Base-by-base conservation (phyloP, 2,888 invertebrate genomes). In the Malthinus flaveolus region DNA sequence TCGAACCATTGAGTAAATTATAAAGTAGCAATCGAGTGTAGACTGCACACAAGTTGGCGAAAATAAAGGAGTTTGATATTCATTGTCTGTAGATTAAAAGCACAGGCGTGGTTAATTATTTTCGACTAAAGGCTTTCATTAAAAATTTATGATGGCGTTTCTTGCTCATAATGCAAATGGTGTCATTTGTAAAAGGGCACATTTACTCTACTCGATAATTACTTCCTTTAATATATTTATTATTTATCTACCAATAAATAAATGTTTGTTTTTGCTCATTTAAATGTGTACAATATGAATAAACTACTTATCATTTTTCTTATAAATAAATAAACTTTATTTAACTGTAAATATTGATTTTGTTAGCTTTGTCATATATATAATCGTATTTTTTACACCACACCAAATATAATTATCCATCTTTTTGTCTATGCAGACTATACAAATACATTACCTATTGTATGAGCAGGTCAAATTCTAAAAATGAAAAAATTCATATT, bases 261-360 rank as follows among this genome's bases (percentile, higher is more conserved):
- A 76, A 76, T 77, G 75, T 77, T 77, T 68, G 72, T 72, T 67
- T 73, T 74, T 72, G 73, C 71, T 74, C 75, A 73, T 75, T 75
- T 74, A 73, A 73, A 73, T 75, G 73, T 75, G 71, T 42, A 42
- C 39, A 42, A 15, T 42, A 23, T 76, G 68, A 71, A 71, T 70
- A 77, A 70, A 72, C 75, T 75, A 75, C 74, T 75, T 76, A 75
- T 76, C 75, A 72, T 75, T 76, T 23, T 75, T 74, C 75, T 74
- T 70, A 72, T 73, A 73, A 74, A 75, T 73, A 72, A 72, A 70
- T 70, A 62, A 63, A 68, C 69, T 67, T 70, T 42, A 42, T 42
- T 69, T 65, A 58, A 66, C 65, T 60, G 72, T 71, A 72, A 73
- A 73, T 73, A 74, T 74, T 73, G 70, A 69, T 70, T 72, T 67